These are phyloP conservation scores for Zele albiditarsus DNA, from an alignment of 2,888 invertebrate genomes.

Conservation along the genomic window DNA sequence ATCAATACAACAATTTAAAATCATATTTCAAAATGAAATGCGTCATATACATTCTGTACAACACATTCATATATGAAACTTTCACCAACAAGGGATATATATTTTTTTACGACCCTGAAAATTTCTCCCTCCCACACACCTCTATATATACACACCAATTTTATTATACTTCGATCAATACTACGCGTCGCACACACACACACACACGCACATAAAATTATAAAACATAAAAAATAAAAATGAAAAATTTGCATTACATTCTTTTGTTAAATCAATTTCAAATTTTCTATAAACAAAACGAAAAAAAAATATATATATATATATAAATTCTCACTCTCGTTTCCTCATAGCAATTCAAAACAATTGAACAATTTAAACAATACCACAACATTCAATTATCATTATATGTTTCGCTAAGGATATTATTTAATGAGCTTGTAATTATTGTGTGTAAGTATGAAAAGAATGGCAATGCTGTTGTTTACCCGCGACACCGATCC, in stretches of 20 bases:
- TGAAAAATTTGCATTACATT: not conserved
- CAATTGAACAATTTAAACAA: not conserved
- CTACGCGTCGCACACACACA: not conserved
- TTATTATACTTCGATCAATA: slow-evolving; percentile 4
- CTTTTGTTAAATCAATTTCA: not conserved
- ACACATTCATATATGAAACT: not conserved
- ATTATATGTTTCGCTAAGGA: not conserved
- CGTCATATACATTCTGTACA: too few relatives aligned
- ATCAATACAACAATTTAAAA: too few relatives aligned
- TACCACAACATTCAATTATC: not conserved
- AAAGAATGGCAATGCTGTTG: not conserved
- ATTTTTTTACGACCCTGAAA: not conserved
- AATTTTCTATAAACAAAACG: too few relatives aligned
- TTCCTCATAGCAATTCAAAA: not conserved
- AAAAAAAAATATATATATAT: not conserved
- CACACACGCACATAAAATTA: not conserved
- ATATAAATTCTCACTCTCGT: not conserved
- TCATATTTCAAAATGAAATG: too few relatives aligned
- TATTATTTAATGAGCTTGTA: not conserved
- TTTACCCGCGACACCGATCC: slow-evolving; percentile 18
- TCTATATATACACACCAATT: not conserved
- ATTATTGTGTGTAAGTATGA: not conserved
- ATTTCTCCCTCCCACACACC: not conserved
- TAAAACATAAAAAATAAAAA: not conserved
- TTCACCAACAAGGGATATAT: not conserved